Conservation (phyloP, 2,113 vertebrate genomes). For the Chionis minor region DNA sequence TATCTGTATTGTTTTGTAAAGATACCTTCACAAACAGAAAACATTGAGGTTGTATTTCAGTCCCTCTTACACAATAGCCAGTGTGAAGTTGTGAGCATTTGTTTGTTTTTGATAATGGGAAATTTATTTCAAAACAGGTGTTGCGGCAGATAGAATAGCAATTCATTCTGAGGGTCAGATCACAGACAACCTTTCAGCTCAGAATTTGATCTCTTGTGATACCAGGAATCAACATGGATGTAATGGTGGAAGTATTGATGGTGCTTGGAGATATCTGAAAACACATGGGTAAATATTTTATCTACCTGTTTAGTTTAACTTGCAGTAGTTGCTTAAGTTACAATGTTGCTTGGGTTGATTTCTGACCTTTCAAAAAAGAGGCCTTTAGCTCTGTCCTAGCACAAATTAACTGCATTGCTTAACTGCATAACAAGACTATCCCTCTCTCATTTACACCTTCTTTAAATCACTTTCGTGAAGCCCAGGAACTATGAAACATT, state of each 20-base stretch:
- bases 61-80: not conserved
- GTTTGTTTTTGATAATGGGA: not conserved
- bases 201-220: constrained; percentile 80
- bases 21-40: too few species aligned
- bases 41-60: not conserved
- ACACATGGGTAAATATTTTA: constrained; percentile 77
- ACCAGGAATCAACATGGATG: constrained; percentile 71
- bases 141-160: constrained; percentile 78
- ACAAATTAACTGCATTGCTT: not conserved
- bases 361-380: not conserved
- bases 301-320: not conserved
- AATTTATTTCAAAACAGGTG: constrained; percentile 69
- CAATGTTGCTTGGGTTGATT: not conserved
- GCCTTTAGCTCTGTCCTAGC: not conserved
- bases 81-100: not conserved
- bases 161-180: constrained; percentile 72
- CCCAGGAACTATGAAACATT: not conserved
- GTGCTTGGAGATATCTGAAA: constrained; percentile 79
- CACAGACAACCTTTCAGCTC: constrained; percentile 77
- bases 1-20: not conserved
- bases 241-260: constrained; percentile 73
- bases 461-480: not conserved
- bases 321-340: not conserved
- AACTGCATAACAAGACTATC: not conserved
- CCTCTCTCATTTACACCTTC: not conserved